Evolutionary conservation across 2,113 vertebrate genomes (phyloP).

Genomic region (Gracilinanus agilis): DNA sequence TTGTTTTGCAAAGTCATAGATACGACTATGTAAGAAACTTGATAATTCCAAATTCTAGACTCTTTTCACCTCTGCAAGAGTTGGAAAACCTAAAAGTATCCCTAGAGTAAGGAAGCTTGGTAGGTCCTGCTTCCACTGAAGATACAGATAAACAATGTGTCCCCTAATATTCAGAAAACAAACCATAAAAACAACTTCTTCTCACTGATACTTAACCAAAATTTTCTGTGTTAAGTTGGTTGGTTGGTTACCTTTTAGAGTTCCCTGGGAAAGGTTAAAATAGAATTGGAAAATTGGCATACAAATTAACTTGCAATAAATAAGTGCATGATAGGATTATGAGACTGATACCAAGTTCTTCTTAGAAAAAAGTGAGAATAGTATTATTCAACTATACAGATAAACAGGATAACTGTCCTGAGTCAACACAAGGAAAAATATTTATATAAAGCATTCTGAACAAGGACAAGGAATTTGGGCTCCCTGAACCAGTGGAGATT

Average conservation of each 20-base stretch:
- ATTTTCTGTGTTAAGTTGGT: conserved; percentile 35
- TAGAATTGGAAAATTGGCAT: conserved; percentile 22
- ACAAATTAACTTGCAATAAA: conserved; percentile 25
- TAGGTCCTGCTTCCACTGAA: conserved; percentile 9
- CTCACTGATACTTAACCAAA: conserved; percentile 28
- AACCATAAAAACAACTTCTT: conserved; percentile 43
- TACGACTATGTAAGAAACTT: neutral
- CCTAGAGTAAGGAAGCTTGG: neutral
- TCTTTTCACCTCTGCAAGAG: neutral
- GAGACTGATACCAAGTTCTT: neutral
- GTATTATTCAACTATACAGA: conserved; percentile 6
- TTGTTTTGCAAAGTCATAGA: conserved; percentile 12
- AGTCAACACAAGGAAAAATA: conserved; percentile 3
- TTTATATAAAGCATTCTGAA: conserved; percentile 21
- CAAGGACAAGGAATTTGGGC: conserved; percentile 1
- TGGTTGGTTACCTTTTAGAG: conserved; percentile 34
- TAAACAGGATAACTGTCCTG: neutral
- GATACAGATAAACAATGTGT: conserved; percentile 6
- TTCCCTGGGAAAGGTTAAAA: conserved; percentile 34
- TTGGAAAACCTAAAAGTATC: conserved; percentile 41
- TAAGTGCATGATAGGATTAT: neutral
- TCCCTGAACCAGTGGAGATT: conserved; percentile 7
- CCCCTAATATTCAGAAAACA: conserved; percentile 17
- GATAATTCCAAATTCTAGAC: conserved; percentile 27
- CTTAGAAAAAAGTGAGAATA: neutral